phyloP scores from a whole-genome alignment of 1,140 invertebrate species.

The Hypothenemus hampei region DNA sequence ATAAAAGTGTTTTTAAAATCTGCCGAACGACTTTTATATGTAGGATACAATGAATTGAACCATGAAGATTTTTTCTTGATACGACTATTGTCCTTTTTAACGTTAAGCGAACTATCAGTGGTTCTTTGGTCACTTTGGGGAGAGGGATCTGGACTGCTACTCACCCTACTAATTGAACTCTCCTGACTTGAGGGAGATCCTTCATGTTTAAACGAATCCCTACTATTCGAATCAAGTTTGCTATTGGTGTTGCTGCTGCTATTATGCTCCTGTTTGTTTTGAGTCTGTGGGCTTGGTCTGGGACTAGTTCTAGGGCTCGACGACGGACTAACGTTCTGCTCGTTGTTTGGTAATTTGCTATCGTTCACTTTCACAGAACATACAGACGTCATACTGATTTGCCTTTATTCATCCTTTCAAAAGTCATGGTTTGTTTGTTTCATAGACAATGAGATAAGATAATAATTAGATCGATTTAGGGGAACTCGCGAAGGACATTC shows the following conservation, averaged over 20 bases:
- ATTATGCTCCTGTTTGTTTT: constrained; percentile 39
- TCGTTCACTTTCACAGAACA: constrained; percentile 4
- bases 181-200: constrained; percentile 37
- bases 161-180: constrained; percentile 26
- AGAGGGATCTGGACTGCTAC: constrained; percentile 26
- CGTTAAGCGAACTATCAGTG: constrained; percentile 32
- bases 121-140: constrained; percentile 31
- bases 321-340: constrained; percentile 35
- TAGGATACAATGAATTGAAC: constrained; percentile 87
- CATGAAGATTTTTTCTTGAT: constrained; percentile 71
- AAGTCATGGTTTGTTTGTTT: constrained; percentile 10
- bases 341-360: constrained; percentile 13
- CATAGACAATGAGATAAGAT: constrained; percentile 2
- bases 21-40: constrained; percentile 87
- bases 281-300: constrained; percentile 41
- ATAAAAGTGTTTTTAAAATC: constrained; percentile 92
- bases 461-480: background rate
- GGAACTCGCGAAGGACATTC: background rate
- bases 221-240: constrained; percentile 22
- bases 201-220: constrained; percentile 32
- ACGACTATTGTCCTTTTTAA: constrained; percentile 47
- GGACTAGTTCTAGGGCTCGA: constrained; percentile 42
- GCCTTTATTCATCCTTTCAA: background rate
- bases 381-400: constrained; percentile 7
- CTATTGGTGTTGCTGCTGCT: constrained; percentile 32